Evolutionary conservation across 2,797 vertebrate species (phyloP), one percentile per base, ranked within the genome.

Genomic region (Tangara arthus): DNA sequence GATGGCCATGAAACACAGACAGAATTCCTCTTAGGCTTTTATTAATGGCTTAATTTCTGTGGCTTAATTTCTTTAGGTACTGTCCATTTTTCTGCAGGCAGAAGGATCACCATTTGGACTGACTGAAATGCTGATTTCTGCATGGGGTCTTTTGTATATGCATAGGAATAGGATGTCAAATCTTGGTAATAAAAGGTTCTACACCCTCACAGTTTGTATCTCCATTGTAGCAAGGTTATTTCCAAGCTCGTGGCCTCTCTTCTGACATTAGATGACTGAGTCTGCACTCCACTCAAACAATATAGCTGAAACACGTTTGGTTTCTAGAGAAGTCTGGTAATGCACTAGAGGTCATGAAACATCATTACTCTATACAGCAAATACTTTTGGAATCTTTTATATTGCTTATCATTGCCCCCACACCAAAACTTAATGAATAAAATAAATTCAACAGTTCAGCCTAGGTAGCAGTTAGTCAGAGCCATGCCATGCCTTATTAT

Each of bases 401-500:
- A 55, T 21, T 69, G 22, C 6, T 3, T 73, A 20, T 53, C 42
- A 75, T 52, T 57, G 28, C 26, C 17, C 2, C 8, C 18, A 15
- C 2, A 1, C 27, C 15, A 44, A 87, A 56, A 68, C 32, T 22
- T 75, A 68, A 87, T 32, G 8, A 68, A 87, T n/a, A 39, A 71
- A 80, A 8, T 21, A 46, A 56, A 82, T 42, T 15, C 37, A 86
- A 44, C 3, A 65, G 65, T 72, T 91, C 61, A 78, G 14, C 30
- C 11, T 28, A n/a, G 24, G 49, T 22, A 57, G 18, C 17, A 61
- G 28, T 32, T 69, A 50, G 18, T 65, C 26, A 20, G 61, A 83
- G 52, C 30, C 9, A 59, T n/a, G 56, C n/a, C 0, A 0, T n/a
- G 13, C 53, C 52, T 90, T 57, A 23, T 17, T 47, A 34, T 16